phyloP scores from a whole-genome alignment of 2,113 vertebrate species.

The Chiloscyllium plagiosum region DNA sequence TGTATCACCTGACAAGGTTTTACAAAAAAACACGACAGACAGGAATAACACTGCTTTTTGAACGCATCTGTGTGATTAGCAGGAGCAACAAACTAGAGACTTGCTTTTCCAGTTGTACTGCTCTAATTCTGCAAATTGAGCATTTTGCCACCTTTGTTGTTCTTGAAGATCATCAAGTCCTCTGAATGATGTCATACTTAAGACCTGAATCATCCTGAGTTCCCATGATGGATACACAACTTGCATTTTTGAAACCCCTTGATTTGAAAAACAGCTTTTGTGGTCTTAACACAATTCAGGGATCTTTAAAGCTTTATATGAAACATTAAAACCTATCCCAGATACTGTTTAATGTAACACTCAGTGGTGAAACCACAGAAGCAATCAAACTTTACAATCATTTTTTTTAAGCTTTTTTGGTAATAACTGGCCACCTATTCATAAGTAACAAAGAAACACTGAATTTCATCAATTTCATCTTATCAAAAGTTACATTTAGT shows the following conservation, averaged over 20 bases:
- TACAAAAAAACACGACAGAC: neutral
- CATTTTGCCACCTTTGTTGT: neutral
- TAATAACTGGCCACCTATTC: slow-evolving; percentile 1
- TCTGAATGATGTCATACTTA: neutral
- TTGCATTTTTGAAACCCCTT: slow-evolving; percentile 2
- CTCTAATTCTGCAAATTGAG: neutral
- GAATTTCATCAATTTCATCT: slow-evolving; percentile 31
- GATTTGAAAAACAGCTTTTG: neutral
- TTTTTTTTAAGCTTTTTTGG: slow-evolving; percentile 15
- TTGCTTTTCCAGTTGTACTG: neutral
- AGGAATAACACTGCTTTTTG: neutral
- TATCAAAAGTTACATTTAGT: slow-evolving; percentile 38
- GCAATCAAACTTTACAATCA: slow-evolving; percentile 27
- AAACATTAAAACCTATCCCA: slow-evolving; percentile 31
- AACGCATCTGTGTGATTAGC: neutral
- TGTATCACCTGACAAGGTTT: neutral
- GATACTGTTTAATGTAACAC: neutral
- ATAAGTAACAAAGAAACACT: slow-evolving; percentile 32
- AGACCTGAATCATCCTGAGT: neutral
- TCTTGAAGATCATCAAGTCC: neutral
- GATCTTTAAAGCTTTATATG: slow-evolving; percentile 30
- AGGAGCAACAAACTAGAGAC: neutral
- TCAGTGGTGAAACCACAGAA: slow-evolving; percentile 28
- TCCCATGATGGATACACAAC: neutral
- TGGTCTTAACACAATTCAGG: slow-evolving; percentile 18